Percentiles rank a stretch among this genome's conserved stretches.
phyloP scores from a whole-genome alignment of 2,113 vertebrate species.

The Piprites chloris region DNA sequence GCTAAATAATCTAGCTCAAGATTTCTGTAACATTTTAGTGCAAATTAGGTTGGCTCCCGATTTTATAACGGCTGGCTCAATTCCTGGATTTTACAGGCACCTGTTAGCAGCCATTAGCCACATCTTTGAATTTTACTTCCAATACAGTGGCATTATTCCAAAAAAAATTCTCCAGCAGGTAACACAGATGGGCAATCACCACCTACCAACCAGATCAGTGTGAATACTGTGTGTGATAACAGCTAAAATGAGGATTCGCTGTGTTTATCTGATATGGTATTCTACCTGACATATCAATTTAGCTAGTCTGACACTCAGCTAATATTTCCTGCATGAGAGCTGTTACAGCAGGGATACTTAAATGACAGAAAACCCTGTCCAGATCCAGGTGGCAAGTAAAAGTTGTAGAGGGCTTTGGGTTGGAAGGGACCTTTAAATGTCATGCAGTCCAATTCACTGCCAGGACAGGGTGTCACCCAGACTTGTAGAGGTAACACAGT shows the following conservation, averaged over 20 bases:
- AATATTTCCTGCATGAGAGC: not conserved
- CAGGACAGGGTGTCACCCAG: not conserved
- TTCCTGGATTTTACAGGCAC: constrained; percentile 44
- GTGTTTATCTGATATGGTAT: constrained; percentile 5
- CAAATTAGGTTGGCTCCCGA: not conserved
- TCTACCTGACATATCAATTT: constrained; percentile 24
- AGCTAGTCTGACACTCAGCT: not conserved
- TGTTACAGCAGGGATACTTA: not conserved
- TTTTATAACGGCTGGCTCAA: not conserved
- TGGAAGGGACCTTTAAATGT: not conserved
- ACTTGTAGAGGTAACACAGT: not conserved
- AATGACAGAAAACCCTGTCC: not conserved
- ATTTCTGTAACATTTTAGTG: constrained; percentile 1
- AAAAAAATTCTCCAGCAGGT: constrained; percentile 44
- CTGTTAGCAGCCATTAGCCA: constrained; percentile 44
- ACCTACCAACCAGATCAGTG: constrained; percentile 21
- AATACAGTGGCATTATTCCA: constrained; percentile 38
- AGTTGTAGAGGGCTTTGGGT: not conserved
- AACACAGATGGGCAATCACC: constrained; percentile 61
- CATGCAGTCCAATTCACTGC: not conserved
- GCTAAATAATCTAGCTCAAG: constrained; percentile 26
- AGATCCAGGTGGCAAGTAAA: not conserved
- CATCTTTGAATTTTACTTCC: constrained; percentile 42
- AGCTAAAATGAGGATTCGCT: not conserved
- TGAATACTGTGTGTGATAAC: not conserved